These are phyloP conservation scores for Cladopsammia gracilis DNA, from an alignment of 64 coral and sea anemone genomes.

Conservation along the genomic window DNA sequence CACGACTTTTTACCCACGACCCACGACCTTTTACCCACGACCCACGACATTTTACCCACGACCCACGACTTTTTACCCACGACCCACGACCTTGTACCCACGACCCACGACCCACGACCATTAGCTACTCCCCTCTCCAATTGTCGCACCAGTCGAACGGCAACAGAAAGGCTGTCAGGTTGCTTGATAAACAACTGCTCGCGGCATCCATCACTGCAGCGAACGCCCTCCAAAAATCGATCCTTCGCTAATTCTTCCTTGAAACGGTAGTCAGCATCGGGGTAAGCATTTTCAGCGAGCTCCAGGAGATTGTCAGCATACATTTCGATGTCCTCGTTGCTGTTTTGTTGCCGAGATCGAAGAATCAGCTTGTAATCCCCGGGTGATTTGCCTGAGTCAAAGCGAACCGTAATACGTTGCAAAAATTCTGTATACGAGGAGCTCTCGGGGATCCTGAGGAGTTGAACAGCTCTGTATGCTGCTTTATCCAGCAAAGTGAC, in stretches of 20 bases:
- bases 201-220: neutral
- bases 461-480: conserved; percentile 68
- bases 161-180: conserved; percentile 32
- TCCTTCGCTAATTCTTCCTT: conserved; percentile 40
- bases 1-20: too few relatives aligned
- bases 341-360: conserved; percentile 9
- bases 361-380: conserved; percentile 45
- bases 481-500: conserved; percentile 66
- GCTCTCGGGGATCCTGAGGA: conserved; percentile 44
- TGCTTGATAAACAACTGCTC: conserved; percentile 46
- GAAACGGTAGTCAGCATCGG: conserved; percentile 22
- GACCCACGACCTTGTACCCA: too few relatives aligned
- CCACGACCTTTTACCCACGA: too few relatives aligned
- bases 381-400: conserved; percentile 48
- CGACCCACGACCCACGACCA: too few relatives aligned
- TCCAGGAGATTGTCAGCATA: conserved; percentile 60
- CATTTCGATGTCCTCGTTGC: conserved; percentile 24
- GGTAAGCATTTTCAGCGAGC: conserved; percentile 62
- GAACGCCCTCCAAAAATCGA: conserved; percentile 45
- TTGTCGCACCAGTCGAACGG: conserved; percentile 51
- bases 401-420: conserved; percentile 1
- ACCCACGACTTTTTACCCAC: too few relatives aligned
- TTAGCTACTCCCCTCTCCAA: too few relatives aligned
- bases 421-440: conserved; percentile 26
- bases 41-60: too few relatives aligned